Evolutionary conservation across 2,888 invertebrate genomes (phyloP), one percentile per base, ranked within the genome.

Genomic region (Pyrochroa serraticornis): DNA sequence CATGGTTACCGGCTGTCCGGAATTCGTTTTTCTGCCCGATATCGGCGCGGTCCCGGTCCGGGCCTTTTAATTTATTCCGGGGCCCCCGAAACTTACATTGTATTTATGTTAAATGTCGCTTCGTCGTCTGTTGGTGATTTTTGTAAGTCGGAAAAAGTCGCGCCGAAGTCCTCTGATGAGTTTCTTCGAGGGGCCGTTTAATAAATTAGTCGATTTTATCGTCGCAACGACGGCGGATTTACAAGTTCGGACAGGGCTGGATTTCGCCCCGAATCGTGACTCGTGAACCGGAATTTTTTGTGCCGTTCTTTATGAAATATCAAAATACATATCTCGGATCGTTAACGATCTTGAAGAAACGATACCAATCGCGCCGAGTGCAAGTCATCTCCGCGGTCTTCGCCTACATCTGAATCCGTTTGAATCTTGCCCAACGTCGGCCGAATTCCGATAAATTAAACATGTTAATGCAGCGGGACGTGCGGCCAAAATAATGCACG

Each of bases 21-120:
- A 72, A 74, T 75, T 73, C 66, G 73, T 75, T 74, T 74, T 74
- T 74, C 74, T 71, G 70, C 42, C 56, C 22, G 51, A 59, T 55
- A 58, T 61, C 68, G 66, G 68, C 67, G 66, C 67, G 64, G 70
- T 58, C 65, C 67, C 58, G 61, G 63, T 62, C 61, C 66, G 62
- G 43, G 63, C 50, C 72, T 74, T 73, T 74, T 74, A 72, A 74
- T 74, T 74, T 74, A 74, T 74, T 72, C 74, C 22, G 5, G n/a
- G 22, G 68, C 65, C 64, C n/a, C 42, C 70, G 63, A 71, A 70
- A 70, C 68, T 63, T 67, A 70, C 72, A 72, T 72, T 71, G 72
- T 72, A 71, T 73, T 72, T 71, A 72, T 71, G 72, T 73, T 72
- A 74, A 74, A 71, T 66, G 70, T 64, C 22, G 22, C 22, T 22